Base-by-base conservation (phyloP, 2,888 invertebrate genomes). In the Linnaemya vulpina region DNA sequence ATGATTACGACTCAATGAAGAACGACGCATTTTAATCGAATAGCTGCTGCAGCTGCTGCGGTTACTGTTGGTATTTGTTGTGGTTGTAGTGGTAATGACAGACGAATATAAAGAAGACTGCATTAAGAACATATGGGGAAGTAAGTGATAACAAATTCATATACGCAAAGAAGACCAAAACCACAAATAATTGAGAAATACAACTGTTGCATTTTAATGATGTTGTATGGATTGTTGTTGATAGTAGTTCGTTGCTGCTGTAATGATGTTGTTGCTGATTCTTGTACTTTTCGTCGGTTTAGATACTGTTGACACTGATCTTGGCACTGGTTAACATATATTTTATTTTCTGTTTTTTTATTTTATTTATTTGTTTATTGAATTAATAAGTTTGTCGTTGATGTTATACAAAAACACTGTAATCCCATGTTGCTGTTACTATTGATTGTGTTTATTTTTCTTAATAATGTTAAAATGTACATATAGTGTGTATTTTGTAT, bases 1-100 rank as follows among this genome's bases (percentile, higher is more conserved):
- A 87, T 92, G 91, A 88, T 92, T 92, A 77, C 92, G 91, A 89
- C 89, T 92, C 60, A 91, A 88, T 58, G 89, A 87, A 67, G 90
- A 89, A 88, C 90, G 90, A 89, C 91, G 91, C 92, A 92, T 92
- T 84, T 88, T 89, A 20, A 60, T 35, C 49, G 68, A 63, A 70
- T 60, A 70, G 58, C 49, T 35, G 22, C 55, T 65, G 53, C 49
- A 46, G 22, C 55, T 65, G 53, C 55, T 71, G 70, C 35, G 49
- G 55, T 46, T 79, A 43, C 53, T 71, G 30, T 60, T 60, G 13
- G 65, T 68, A n/a, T 43, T 10, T 60, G 49, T 67, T 40, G 63
- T 63, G 20, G 22, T 76, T 49, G 71, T 43, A n/a, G 76, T 76
- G n/a, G 65, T 51, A 30, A 75, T 76, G 65, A 49, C 38, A 65